A percentile compares a stretch with the other conserved stretches of the same genome.
Conservation (phyloP, 1,140 invertebrate genomes). For the Hycleus phaleratus region DNA sequence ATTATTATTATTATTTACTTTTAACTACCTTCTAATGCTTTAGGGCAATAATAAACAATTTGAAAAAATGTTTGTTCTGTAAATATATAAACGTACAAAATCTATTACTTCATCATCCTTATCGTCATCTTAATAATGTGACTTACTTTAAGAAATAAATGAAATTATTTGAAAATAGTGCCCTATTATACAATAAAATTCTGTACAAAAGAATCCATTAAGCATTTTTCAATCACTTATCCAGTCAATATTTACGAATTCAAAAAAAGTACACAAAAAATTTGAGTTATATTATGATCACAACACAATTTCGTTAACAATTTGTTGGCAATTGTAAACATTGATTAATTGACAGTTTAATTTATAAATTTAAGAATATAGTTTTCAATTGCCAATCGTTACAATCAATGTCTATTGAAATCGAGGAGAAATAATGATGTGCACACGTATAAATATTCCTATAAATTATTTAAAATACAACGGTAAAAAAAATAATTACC, state of each 20-base stretch:
- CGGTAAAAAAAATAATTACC: constrained; percentile 16
- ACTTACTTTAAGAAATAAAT: too few relatives aligned
- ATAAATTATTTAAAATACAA: constrained; percentile 16
- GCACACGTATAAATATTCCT: constrained; percentile 15
- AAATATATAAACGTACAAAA: constrained; percentile 15
- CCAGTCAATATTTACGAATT: too few relatives aligned
- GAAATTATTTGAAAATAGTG: too few relatives aligned
- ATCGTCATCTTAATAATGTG: too few relatives aligned
- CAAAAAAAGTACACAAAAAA: too few relatives aligned
- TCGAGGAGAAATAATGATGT: constrained; percentile 1
- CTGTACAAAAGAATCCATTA: too few relatives aligned
- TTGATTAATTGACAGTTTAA: constrained; percentile 3
- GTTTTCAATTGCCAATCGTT: constrained; percentile 3
- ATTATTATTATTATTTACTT: constrained; percentile 10
- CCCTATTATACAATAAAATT: too few relatives aligned
- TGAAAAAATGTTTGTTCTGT: constrained; percentile 1
- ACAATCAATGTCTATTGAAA: constrained; percentile 1
- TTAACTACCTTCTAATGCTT: constrained; percentile 1
- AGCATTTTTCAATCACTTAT: too few relatives aligned
- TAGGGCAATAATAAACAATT: constrained; percentile 14
- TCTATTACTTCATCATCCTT: constrained; percentile 1
- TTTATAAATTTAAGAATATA: background rate
- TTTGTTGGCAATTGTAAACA: constrained; percentile 6
- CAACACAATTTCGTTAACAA: constrained; percentile 11
- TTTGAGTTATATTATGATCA: constrained; percentile 2